phyloP scores from a whole-genome alignment of 2,888 invertebrate genomes.

The Lacanobia oleracea region DNA sequence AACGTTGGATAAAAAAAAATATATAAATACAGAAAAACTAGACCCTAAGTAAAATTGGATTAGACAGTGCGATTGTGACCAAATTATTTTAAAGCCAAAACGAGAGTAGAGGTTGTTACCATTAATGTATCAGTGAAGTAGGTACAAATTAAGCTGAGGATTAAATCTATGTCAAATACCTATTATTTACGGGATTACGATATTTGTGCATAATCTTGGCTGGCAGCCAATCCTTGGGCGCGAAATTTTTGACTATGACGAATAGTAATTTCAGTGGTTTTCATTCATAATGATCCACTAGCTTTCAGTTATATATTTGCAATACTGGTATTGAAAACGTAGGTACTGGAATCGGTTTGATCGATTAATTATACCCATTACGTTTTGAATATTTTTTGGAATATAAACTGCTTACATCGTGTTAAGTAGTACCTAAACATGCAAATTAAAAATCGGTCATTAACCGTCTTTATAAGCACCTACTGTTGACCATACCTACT shows the following conservation, averaged over 20 bases:
- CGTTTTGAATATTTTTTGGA: neutral
- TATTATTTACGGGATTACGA: constrained; percentile 10
- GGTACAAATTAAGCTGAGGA: neutral
- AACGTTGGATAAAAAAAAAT: neutral
- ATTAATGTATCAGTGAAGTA: neutral
- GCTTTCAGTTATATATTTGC: constrained; percentile 26
- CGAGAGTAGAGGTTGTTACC: neutral
- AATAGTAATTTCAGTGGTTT: constrained; percentile 47
- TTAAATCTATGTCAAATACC: neutral
- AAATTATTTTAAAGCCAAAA: neutral
- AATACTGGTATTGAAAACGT: neutral
- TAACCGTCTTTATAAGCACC: too few relatives aligned
- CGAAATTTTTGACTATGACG: constrained; percentile 70
- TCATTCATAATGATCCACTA: constrained; percentile 49
- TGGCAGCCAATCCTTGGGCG: constrained; percentile 67
- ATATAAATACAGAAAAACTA: neutral
- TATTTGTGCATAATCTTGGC: constrained; percentile 67
- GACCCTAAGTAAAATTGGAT: neutral
- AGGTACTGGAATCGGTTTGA: too few relatives aligned
- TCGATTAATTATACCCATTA: neutral
- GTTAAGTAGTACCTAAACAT: too few relatives aligned
- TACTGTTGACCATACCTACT: too few relatives aligned
- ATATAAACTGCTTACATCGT: too few relatives aligned
- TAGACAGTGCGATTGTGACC: too few relatives aligned
- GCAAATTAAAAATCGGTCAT: too few relatives aligned